Percentiles rank a stretch among this genome's conserved stretches.
These are phyloP conservation scores for Blastobasis lacticolella DNA, from an alignment of 2,888 invertebrate species.

Conservation along the genomic window DNA sequence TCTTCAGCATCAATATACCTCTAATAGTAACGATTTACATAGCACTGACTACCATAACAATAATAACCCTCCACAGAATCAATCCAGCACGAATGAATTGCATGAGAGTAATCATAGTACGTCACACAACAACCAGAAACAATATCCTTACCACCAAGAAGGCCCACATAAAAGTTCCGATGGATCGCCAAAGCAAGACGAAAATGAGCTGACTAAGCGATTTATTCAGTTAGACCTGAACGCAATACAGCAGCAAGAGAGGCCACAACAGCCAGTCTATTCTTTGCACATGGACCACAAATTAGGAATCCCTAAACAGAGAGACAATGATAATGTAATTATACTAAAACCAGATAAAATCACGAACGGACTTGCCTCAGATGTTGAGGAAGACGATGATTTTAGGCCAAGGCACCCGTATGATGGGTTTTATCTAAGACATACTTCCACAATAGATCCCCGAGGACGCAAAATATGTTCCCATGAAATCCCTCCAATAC, in stretches of 20 bases:
- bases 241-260: neutral
- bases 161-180: neutral
- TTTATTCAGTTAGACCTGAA: neutral
- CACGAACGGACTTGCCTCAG: conserved; percentile 42
- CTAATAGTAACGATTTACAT: neutral
- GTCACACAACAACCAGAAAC: neutral
- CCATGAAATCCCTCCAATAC: conserved; percentile 56
- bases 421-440: conserved; percentile 63
- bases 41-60: neutral
- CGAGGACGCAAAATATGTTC: conserved; percentile 57
- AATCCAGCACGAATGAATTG: no score
- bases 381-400: conserved; percentile 47
- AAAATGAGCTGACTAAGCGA: neutral
- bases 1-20: neutral
- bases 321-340: conserved; percentile 22
- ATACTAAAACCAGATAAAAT: conserved; percentile 15
- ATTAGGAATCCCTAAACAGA: conserved; percentile 2
- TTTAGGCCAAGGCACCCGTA: conserved; percentile 64
- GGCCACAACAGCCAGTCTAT: conserved; percentile 7
- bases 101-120: neutral
- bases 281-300: no score
- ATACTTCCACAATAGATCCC: conserved; percentile 50
- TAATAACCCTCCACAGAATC: neutral
- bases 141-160: neutral
- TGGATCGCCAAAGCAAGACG: neutral